Conservation (phyloP, 1,140 invertebrate genomes). For the Drosophila biarmipes region DNA sequence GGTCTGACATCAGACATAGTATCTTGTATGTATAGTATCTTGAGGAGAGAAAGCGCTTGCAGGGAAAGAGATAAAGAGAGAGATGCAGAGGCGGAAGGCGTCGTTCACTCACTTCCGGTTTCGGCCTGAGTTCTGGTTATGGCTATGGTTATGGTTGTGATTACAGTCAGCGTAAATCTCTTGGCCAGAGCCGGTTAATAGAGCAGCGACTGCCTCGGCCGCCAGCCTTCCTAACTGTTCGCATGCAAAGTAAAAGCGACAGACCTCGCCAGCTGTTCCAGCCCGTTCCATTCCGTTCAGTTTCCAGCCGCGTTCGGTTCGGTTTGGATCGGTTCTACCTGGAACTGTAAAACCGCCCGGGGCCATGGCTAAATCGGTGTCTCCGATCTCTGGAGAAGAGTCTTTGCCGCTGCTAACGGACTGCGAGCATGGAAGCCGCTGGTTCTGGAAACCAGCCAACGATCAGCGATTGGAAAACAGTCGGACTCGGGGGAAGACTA, state of each 20-base stretch:
- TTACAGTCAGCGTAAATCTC: constrained; percentile 50
- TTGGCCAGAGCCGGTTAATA: constrained; percentile 65
- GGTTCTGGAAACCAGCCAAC: constrained; percentile 14
- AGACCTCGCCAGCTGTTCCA: constrained; percentile 22
- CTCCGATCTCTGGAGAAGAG: constrained; percentile 30
- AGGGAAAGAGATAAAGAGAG: too few relatives aligned
- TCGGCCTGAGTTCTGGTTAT: constrained; percentile 12
- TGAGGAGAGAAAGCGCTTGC: constrained; percentile 1
- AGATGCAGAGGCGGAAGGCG: constrained; percentile 22
- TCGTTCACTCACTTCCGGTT: constrained; percentile 34
- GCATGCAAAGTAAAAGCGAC: constrained; percentile 66
- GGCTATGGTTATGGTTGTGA: constrained; percentile 16
- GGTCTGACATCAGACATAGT: too few relatives aligned
- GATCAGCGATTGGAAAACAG: constrained; percentile 33
- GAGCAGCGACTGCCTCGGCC: constrained; percentile 63
- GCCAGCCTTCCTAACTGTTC: constrained; percentile 54
- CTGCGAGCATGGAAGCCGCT: constrained; percentile 11
- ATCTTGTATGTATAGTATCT: too few relatives aligned
- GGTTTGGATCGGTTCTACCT: constrained; percentile 29
- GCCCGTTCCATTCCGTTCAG: constrained; percentile 40
- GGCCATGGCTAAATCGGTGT: constrained; percentile 24
- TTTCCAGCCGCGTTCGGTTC: constrained; percentile 3
- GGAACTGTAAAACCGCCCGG: constrained; percentile 33
- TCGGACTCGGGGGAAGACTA: constrained; percentile 10
- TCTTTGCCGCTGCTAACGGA: constrained; percentile 20